Percentiles rank a stretch among this genome's conserved stretches.
phyloP scores from a whole-genome alignment of 2,888 invertebrate species.

The Lasioglossum pauxillum region DNA sequence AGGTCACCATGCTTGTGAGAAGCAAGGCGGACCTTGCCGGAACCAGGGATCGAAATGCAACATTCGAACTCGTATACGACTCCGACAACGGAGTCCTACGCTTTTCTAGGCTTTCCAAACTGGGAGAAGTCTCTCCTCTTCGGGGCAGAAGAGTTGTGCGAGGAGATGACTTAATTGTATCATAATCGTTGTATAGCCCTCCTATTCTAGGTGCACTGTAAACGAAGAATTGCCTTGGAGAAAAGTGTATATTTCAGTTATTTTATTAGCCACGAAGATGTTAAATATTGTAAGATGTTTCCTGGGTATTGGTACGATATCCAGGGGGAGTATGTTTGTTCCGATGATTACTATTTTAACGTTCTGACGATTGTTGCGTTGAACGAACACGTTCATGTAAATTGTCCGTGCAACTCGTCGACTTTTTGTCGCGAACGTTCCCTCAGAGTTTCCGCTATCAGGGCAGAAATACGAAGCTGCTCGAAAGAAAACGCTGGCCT shows the following conservation, averaged over 20 bases:
- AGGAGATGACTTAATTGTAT: slow-evolving; percentile 60
- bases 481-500: slow-evolving; percentile 19
- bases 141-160: slow-evolving; percentile 43
- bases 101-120: slow-evolving; percentile 32
- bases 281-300: slow-evolving; percentile 51
- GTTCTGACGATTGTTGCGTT: slow-evolving; percentile 10
- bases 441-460: background rate
- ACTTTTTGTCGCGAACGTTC: background rate
- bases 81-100: slow-evolving; percentile 13
- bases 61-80: slow-evolving; percentile 22
- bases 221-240: slow-evolving; percentile 53
- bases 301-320: slow-evolving; percentile 29
- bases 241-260: slow-evolving; percentile 54
- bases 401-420: slow-evolving; percentile 7
- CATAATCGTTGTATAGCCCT: slow-evolving; percentile 67
- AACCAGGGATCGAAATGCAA: slow-evolving; percentile 15
- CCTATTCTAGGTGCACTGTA: slow-evolving; percentile 43
- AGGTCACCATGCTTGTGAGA: slow-evolving; percentile 13
- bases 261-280: slow-evolving; percentile 57
- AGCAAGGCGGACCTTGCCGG: slow-evolving; percentile 1
- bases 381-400: slow-evolving; percentile 21
- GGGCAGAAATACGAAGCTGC: background rate
- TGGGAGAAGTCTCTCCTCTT: slow-evolving; percentile 56
- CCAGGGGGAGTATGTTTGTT: slow-evolving; percentile 17
- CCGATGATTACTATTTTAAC: slow-evolving; percentile 22